These are phyloP conservation scores for Lasioglossum malachurum DNA, from an alignment of 2,888 invertebrate genomes.

Conservation along the genomic window DNA sequence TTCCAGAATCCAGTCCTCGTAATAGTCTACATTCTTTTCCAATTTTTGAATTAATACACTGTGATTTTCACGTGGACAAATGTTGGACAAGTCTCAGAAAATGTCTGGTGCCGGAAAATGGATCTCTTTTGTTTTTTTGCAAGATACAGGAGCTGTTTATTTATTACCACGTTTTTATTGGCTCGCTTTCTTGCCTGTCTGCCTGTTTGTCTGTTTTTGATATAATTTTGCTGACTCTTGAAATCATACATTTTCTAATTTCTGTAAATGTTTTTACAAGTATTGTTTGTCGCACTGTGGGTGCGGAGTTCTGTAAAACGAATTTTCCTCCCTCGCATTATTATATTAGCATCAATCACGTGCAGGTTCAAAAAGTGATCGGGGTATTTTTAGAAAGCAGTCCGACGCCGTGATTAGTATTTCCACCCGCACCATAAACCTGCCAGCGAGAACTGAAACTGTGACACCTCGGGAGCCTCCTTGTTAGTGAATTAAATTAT, in stretches of 20 bases:
- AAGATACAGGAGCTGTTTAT: not conserved
- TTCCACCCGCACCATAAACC: not conserved
- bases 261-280: not conserved
- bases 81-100: not conserved
- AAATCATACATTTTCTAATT: not conserved
- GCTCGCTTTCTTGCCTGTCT: too few species aligned
- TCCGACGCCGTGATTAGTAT: not conserved
- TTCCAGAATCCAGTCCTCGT: not conserved
- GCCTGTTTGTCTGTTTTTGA: too few species aligned
- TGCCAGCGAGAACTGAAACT: not conserved
- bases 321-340: not conserved
- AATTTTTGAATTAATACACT: not conserved
- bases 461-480: not conserved
- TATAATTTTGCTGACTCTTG: not conserved
- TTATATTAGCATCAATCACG: not conserved
- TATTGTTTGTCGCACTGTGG: not conserved
- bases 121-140: not conserved
- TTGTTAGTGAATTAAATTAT: not conserved
- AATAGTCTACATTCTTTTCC: not conserved
- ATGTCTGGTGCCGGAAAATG: too few species aligned
- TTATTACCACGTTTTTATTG: too few species aligned
- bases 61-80: not conserved
- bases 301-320: not conserved
- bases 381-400: not conserved
- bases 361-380: not conserved